Conservation (phyloP, 1,140 invertebrate species). For the Tribolium castaneum region DNA sequence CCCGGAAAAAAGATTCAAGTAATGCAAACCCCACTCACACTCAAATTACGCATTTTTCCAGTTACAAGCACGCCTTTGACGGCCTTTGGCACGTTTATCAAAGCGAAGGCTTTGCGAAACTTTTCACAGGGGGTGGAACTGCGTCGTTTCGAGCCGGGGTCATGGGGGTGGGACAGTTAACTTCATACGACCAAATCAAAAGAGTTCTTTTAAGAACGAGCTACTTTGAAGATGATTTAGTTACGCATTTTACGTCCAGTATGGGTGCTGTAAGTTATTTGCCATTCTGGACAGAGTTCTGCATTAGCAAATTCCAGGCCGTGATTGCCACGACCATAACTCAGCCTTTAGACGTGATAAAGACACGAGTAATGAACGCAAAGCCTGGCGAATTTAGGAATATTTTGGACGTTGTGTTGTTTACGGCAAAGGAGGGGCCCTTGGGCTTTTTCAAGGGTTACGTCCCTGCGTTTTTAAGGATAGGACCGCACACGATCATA, state of each 20-base stretch:
- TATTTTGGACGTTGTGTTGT: conserved; percentile 76
- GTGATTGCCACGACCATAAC: conserved; percentile 93
- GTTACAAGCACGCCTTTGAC: conserved; percentile 95
- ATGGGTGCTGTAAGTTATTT: not conserved
- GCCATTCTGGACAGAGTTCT: not conserved
- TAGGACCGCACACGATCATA: conserved; percentile 97
- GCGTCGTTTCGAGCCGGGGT: conserved; percentile 88
- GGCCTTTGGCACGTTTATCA: conserved; percentile 83
- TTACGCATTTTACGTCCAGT: not conserved
- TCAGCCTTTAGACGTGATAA: conserved; percentile 96
- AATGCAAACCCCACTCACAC: not conserved
- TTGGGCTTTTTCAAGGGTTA: conserved; percentile 97
- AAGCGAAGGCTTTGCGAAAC: conserved; percentile 81
- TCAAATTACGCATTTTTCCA: conserved; percentile 54
- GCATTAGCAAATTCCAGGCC: conserved; percentile 65
- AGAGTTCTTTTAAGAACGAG: not conserved
- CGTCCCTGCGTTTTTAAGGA: conserved; percentile 94
- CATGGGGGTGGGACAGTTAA: conserved; percentile 66
- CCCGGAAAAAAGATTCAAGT: conserved; percentile 83
- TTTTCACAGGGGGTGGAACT: conserved; percentile 92
- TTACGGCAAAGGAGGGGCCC: conserved; percentile 90
- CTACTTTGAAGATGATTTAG: conserved; percentile 15
- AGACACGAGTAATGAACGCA: conserved; percentile 93
- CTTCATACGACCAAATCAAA: conserved; percentile 2
- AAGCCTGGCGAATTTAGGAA: conserved; percentile 87